Evolutionary conservation across 1,140 invertebrate genomes (phyloP), one percentile per base, ranked within the genome.

Genomic region (Pectinophora gossypiella): DNA sequence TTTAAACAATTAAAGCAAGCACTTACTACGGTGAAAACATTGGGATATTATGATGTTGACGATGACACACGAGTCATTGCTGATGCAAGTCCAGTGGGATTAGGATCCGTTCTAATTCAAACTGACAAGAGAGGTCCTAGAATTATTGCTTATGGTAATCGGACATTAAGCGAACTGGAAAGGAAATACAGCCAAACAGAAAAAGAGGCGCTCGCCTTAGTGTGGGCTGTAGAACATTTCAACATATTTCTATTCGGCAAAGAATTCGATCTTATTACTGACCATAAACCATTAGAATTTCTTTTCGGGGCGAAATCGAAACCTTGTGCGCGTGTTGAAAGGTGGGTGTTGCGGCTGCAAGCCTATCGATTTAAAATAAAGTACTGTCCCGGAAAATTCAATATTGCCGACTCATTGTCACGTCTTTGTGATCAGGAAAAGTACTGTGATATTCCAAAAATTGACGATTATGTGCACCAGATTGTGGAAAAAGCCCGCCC

Each of bases 151-250:
- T 43, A 43, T n/a, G 40, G 40, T 5, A 43, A 43, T 16, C 3
- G 19, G 13, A 38, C 35, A 5, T 13, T 38, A 13, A 43, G 7
- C 6, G 40, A 18, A 3, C 19, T 3, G 3, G 40, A 43, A 19
- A 7, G 40, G 13, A 18, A n/a, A n/a, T 43, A 43, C n/a, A 43
- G 40, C 19, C 40, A 43, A 19, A 43, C 40, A 19, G 40, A 43
- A 43, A 43, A 43, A 19, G 13, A 43, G 19, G 18, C 40, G 36
- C 13, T 38, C 15, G 40, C 40, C n/a, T 19, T 16, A 13, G 40
- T 38, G 4, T n/a, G n/a, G n/a, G n/a, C n/a, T n/a, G n/a, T n/a
- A n/a, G n/a, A n/a, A n/a, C n/a, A n/a, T n/a, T n/a, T n/a, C n/a
- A n/a, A n/a, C n/a, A n/a, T n/a, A n/a, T 43, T 10, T 4, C 2